These are phyloP conservation scores for Reinhardtius hippoglossoides DNA, from an alignment of 2,113 vertebrate species.

Conservation along the genomic window DNA sequence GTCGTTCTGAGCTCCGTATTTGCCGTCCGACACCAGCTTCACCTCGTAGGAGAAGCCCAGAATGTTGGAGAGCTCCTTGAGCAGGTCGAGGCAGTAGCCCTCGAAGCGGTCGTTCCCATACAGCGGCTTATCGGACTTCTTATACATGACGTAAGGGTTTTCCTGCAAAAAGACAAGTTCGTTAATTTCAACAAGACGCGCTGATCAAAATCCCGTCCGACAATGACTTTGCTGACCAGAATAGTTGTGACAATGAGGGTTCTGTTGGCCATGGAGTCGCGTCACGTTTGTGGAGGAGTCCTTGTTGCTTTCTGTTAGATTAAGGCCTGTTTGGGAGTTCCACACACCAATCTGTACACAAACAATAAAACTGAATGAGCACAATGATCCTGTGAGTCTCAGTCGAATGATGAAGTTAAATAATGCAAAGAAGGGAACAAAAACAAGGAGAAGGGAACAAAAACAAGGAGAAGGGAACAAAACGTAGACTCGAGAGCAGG, in stretches of 20 bases:
- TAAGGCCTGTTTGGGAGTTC: slow-evolving; percentile 97
- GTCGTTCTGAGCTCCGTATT: slow-evolving; percentile 98
- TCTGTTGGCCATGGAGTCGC: slow-evolving; percentile 92
- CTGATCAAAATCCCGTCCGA: background rate
- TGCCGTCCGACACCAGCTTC: slow-evolving; percentile 95
- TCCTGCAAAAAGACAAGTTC: slow-evolving; percentile 81
- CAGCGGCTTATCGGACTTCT: slow-evolving; percentile 97
- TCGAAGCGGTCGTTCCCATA: slow-evolving; percentile 98
- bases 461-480: background rate
- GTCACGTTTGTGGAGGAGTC: slow-evolving; percentile 90
- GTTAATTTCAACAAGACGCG: background rate
- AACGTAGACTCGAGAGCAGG: background rate
- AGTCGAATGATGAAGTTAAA: background rate
- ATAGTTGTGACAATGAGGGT: slow-evolving; percentile 97
- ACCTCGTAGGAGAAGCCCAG: slow-evolving; percentile 97
- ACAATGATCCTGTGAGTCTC: background rate
- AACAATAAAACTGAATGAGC: slow-evolving; percentile 7
- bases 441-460: background rate
- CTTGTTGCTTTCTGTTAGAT: slow-evolving; percentile 91
- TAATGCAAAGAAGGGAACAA: slow-evolving; percentile 16
- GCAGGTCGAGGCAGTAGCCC: slow-evolving; percentile 96
- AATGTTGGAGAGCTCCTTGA: slow-evolving; percentile 97
- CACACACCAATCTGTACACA: slow-evolving; percentile 91
- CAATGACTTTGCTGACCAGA: slow-evolving; percentile 76
- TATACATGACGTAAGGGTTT: slow-evolving; percentile 98